phyloP scores from a whole-genome alignment of 2,888 invertebrate species.

The Metellina segmentata region DNA sequence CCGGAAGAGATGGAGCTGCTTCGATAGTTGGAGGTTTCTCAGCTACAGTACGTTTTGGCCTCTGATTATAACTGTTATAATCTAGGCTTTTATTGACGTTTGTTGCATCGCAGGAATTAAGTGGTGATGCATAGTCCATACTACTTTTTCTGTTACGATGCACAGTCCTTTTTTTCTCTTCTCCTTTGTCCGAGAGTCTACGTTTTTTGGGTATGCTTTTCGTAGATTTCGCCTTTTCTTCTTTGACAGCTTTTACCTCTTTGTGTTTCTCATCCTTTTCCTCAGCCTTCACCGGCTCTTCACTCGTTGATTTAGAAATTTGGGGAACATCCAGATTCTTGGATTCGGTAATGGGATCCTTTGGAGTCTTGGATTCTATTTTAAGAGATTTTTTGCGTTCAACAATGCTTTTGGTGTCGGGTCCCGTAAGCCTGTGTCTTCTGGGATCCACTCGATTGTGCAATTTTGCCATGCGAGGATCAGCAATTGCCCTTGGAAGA shows the following conservation, averaged over 20 bases:
- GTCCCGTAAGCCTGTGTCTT: not conserved
- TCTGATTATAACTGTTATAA: constrained; percentile 80
- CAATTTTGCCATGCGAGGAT: constrained; percentile 74
- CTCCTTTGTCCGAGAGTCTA: constrained; percentile 53
- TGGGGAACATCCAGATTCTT: not conserved
- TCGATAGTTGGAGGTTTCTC: not conserved
- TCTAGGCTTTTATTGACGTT: constrained; percentile 77
- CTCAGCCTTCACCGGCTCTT: not conserved
- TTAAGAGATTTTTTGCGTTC: not conserved
- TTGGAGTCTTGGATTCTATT: not conserved
- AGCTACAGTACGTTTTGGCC: constrained; percentile 58
- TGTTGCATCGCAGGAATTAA: constrained; percentile 79
- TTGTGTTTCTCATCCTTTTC: not conserved
- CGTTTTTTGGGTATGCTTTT: constrained; percentile 63
- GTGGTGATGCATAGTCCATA: constrained; percentile 81
- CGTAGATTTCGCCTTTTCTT: not conserved
- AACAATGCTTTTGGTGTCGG: constrained; percentile 13
- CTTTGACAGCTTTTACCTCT: not conserved
- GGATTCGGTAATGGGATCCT: not conserved
- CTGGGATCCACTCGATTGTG: constrained; percentile 48
- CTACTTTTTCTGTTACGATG: constrained; percentile 79
- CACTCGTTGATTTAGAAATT: not conserved
- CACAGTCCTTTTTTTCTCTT: constrained; percentile 77
- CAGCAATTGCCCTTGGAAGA: constrained; percentile 71
- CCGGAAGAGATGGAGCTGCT: not conserved